Evolutionary conservation across 2,888 invertebrate genomes (phyloP), one percentile per base, ranked within the genome.

Genomic region (Xanthorhoe spadicearia): DNA sequence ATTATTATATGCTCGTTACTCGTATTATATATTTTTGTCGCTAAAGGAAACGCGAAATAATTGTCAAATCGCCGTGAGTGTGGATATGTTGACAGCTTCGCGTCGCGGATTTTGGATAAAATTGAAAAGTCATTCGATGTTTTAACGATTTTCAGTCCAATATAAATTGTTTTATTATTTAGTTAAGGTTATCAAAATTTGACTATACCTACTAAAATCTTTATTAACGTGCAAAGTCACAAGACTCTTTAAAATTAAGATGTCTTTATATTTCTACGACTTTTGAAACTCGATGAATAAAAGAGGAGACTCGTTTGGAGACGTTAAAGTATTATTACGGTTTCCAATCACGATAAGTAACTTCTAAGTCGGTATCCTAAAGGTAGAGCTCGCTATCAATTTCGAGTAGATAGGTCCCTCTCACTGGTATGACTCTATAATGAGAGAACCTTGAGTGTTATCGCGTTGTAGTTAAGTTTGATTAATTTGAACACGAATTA

Each of bases 201-300:
- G 4, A 54, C 60, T 68, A 48, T 23, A 48, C 6, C 15, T 48
- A 55, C 55, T 56, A 35, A 68, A 66, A 58, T 67, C 49, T 62
- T 69, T 67, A 65, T 69, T 56, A 65, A 59, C 52, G 55, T 48
- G 43, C 62, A 62, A 70, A 65, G 64, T 74, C 67, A 53, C 18
- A 61, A 58, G 53, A 59, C 64, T 62, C 55, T 51, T 70, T 69
- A 68, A 72, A 72, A 72, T 68, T 68, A 66, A 72, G 68, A 71
- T 68, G 59, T 49, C 66, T 67, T 66, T 71, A 64, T 66, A 73
- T 73, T 70, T 70, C 69, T 66, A 74, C 64, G 65, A 71, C 59
- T 74, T 74, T 67, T 43, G 48, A 63, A 74, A 74, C 70, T 72
- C 68, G 64, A 72, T 71, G 69, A 71, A 73, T 72, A 72, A 70